phyloP scores from a whole-genome alignment of 2,888 invertebrate species.

The Lissocephala sabroskyi region DNA sequence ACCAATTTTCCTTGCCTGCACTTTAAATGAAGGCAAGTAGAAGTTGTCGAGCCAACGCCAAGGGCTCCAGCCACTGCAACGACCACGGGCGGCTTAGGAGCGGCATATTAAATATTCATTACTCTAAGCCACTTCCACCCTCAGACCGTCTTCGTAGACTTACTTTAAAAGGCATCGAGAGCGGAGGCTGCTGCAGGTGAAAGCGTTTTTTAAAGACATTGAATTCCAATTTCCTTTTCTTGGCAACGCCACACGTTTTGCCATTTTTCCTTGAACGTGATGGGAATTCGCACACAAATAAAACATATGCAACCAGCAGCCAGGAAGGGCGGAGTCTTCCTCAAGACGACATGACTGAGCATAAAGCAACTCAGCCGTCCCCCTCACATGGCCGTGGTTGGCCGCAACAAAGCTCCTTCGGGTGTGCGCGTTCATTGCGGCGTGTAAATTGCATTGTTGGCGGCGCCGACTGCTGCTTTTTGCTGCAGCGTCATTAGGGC shows the following conservation, averaged over 20 bases:
- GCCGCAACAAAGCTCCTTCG: not conserved
- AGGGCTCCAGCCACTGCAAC: not conserved
- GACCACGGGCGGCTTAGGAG: too few relatives aligned
- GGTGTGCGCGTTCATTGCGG: constrained; percentile 20
- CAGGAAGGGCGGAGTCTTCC: not conserved
- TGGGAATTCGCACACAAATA: constrained; percentile 34
- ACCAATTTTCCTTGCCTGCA: constrained; percentile 49
- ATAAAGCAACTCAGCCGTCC: constrained; percentile 4
- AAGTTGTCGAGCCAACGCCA: not conserved
- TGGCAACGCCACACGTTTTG: constrained; percentile 44
- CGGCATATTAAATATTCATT: constrained; percentile 58
- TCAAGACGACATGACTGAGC: constrained; percentile 2
- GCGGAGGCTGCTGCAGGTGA: constrained; percentile 7
- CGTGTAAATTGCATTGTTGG: constrained; percentile 32
- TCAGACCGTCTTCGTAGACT: too few relatives aligned
- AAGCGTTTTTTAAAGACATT: constrained; percentile 62
- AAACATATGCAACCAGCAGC: constrained; percentile 22
- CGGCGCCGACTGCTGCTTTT: too few relatives aligned
- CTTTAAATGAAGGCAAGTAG: constrained; percentile 25
- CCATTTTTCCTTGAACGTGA: constrained; percentile 53
- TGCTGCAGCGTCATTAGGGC: too few relatives aligned
- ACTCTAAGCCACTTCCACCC: constrained; percentile 56
- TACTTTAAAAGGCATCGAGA: too few relatives aligned
- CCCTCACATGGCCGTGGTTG: not conserved
- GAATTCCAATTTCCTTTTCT: constrained; percentile 57